Base-by-base conservation (phyloP, 1,140 invertebrate genomes). In the Calliopsis andreniformis region DNA sequence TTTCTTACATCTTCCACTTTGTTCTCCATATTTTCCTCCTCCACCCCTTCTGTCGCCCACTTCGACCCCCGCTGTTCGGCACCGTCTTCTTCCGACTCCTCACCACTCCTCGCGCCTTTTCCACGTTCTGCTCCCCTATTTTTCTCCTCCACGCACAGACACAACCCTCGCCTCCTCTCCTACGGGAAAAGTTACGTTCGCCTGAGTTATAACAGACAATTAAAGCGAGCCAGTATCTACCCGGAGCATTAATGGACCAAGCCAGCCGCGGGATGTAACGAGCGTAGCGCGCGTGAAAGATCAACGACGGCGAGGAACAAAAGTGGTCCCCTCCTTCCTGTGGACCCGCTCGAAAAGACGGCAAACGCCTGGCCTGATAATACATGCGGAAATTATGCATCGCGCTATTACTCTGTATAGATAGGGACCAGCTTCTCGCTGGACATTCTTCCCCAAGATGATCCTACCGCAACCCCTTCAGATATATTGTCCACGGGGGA, bases 141-240 rank as follows among this genome's bases (percentile, higher is more conserved):
- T 16, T 20, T 30, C 18, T 5, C 30, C 20, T 10, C 23, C 12
- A 18, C 39, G 61, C 42, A 51, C 30, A 2, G 23, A 45, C 18
- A 47, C 58, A 56, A 30, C 51, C 10, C 51, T 14, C 25, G 28
- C 12, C 49, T 1, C 23, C 56, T 32, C 56, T 76, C 80, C 81
- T 79, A 42, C 80, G 80, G 82, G 80, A 79, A 76, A 83, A 83
- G 80, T 83, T 83, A 83, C 70, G 66, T 82, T 82, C 80, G 61
- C 59, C 80, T 83, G 76, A 83, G 80, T 83, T 83, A 83, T 83
- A 83, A 83, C 76, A 76, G 76, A 83, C 82, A 83, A 83, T 83
- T 83, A 83, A 83, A 83, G 82, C 70, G 49, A 67, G 56, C 67
- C 47, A 75, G 79, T 82, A 84, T 84, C 82, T 85, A 66, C 73